Percentiles rank a stretch among this genome's conserved stretches.
Conservation (phyloP, 2,888 invertebrate species). For the Tanypteryx hageni region DNA sequence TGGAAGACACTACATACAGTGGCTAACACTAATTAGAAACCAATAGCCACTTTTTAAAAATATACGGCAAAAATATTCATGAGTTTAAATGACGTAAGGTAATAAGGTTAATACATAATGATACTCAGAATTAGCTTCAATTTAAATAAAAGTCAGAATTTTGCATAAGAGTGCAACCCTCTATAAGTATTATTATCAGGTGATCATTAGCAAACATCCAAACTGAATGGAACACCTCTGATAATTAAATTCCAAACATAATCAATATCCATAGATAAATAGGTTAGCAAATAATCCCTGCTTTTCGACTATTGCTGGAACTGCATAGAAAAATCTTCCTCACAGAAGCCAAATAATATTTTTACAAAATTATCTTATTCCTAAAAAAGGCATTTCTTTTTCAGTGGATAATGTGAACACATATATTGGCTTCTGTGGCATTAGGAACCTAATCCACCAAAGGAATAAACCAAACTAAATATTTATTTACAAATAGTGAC, state of each 20-base stretch:
- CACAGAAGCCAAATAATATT: slow-evolving; percentile 35
- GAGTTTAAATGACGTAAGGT: not conserved
- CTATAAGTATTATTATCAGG: not conserved
- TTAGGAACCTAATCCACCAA: slow-evolving; percentile 45
- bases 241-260: not conserved
- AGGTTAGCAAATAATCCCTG: slow-evolving; percentile 46
- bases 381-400: not conserved
- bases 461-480: slow-evolving; percentile 31
- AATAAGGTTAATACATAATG: slow-evolving; percentile 1
- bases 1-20: not conserved
- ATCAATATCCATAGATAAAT: slow-evolving; percentile 46
- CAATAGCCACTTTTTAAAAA: slow-evolving; percentile 8
- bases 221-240: not conserved
- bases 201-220: not conserved
- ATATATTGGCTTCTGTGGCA: slow-evolving; percentile 42
- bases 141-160: slow-evolving; percentile 1
- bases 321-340: slow-evolving; percentile 43
- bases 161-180: not conserved
- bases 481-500: slow-evolving; percentile 55
- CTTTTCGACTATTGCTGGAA: slow-evolving; percentile 31
- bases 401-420: slow-evolving; percentile 44
- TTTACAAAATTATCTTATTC: slow-evolving; percentile 10
- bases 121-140: not conserved
- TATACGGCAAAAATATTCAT: not conserved
- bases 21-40: slow-evolving; percentile 23